phyloP scores from a whole-genome alignment of 1,140 invertebrate species.

The Drosophila busckii region DNA sequence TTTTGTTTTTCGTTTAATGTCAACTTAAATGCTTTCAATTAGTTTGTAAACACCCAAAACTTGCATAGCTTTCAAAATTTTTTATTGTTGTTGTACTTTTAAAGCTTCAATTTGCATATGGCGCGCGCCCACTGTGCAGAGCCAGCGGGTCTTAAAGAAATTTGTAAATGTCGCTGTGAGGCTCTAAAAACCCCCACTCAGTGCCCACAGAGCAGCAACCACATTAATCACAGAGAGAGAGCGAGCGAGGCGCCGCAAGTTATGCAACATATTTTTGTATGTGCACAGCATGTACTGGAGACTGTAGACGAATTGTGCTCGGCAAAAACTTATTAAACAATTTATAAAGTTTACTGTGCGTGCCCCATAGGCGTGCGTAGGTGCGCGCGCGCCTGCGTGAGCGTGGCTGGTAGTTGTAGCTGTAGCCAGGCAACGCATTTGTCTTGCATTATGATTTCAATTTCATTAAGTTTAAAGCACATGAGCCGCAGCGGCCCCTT shows the following conservation, averaged over 20 bases:
- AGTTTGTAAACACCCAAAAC: slow-evolving; percentile 25
- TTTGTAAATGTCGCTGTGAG: slow-evolving; percentile 19
- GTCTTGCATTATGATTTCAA: slow-evolving; percentile 45
- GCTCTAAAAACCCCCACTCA: neutral
- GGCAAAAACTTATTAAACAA: slow-evolving; percentile 41
- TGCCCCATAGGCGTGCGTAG: slow-evolving; percentile 1
- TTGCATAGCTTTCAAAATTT: slow-evolving; percentile 1
- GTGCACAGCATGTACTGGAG: neutral
- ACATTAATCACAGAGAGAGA: slow-evolving; percentile 28
- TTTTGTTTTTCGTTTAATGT: slow-evolving; percentile 52
- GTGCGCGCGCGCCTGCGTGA: neutral
- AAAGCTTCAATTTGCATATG: slow-evolving; percentile 46
- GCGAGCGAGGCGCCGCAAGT: slow-evolving; percentile 14
- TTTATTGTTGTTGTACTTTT: slow-evolving; percentile 11
- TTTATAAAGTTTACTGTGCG: slow-evolving; percentile 38
- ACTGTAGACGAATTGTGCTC: slow-evolving; percentile 12
- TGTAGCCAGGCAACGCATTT: slow-evolving; percentile 1
- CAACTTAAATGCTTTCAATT: slow-evolving; percentile 64
- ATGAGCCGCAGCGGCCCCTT: slow-evolving; percentile 38
- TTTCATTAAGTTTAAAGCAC: slow-evolving; percentile 53
- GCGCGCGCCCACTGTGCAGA: slow-evolving; percentile 2
- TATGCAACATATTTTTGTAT: slow-evolving; percentile 44
- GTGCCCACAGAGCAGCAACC: neutral
- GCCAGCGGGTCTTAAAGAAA: slow-evolving; percentile 37
- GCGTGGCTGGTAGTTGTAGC: neutral